phyloP scores from a whole-genome alignment of 30 jellyfish, hydroid and myxozoan species.

The Aurelia aurita complex sp. Pacific region DNA sequence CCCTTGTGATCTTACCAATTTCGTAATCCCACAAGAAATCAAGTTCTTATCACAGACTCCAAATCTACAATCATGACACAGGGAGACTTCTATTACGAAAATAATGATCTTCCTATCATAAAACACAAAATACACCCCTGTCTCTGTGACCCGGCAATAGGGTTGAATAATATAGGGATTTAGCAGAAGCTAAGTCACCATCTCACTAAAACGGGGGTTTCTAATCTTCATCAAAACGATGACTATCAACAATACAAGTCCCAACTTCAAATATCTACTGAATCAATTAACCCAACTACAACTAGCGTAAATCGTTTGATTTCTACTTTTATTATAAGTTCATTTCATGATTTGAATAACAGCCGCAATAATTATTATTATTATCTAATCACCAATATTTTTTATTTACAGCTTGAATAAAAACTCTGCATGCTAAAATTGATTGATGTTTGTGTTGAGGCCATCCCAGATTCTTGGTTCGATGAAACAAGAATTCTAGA shows the following conservation, averaged over 20 bases:
- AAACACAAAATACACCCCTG: no score
- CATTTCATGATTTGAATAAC: conserved; percentile 50
- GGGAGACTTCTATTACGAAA: no score
- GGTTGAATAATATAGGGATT: no score
- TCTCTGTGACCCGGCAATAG: no score
- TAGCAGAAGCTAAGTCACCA: no score
- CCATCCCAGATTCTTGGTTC: neutral
- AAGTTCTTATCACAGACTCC: no score
- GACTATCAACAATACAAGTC: neutral
- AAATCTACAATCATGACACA: no score
- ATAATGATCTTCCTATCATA: no score
- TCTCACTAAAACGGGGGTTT: neutral
- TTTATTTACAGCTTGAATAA: conserved; percentile 40
- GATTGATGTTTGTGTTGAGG: neutral
- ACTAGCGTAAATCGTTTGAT: neutral
- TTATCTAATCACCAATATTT: conserved; percentile 41
- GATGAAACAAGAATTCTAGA: neutral
- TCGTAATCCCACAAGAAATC: no score
- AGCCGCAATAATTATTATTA: conserved; percentile 35
- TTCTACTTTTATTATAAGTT: neutral
- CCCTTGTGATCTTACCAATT: no score
- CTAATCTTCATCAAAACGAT: conserved; percentile 3
- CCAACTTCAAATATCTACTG: conserved; percentile 3
- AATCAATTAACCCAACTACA: conserved; percentile 7
- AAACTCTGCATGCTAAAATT: conserved; percentile 27